Evolutionary conservation across 2,888 invertebrate species (phyloP), one percentile per base, ranked within the genome.

Genomic region (Scrobipalpa costella): DNA sequence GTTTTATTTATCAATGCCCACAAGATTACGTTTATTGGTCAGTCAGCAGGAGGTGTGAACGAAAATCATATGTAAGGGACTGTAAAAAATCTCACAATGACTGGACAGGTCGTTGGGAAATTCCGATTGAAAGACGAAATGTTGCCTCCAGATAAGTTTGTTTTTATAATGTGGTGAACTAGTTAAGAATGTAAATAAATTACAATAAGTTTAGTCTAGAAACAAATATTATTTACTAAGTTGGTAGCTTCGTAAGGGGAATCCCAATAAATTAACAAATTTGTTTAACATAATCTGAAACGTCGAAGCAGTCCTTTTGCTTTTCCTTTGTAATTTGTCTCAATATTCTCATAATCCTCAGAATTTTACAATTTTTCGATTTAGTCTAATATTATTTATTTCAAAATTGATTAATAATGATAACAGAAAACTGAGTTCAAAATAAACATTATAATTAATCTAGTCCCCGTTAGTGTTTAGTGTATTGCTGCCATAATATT

Each of bases 1-100:
- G 95, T 15, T 94, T 93, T 73, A 88, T 97, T 13, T 94, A 95
- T 80, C 95, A 94, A 74, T 97, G 97, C 84, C 97, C 97, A 0
- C 89, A 93, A 73, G 94, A 94, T 52, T 96, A 94, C 73, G 92
- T 94, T 5, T 97, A 94, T 79, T 96, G 96, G 96, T 93, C 94
- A 52, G 93, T 95, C 3, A 96, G 96, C 72, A 93, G 94, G 81
- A 92, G 95, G 75, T 97, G 96, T 78, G 96, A 97, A 84, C 92
- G 93, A 52, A 86, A 89, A 0, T 85, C 90, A 55, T 93, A 92
- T 75, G 83, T 96, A 60, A 90, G 92, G 63, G 93, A 93, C 75
- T 96, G 96, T 62, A 86, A 86, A 66, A 81, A 83, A 59, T 80
- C 88, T 17, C 73, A 74, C 27, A 86, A 84, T 47, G 76, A 82